Conservation (phyloP, 2,888 invertebrate genomes). For the Romanomermis culicivorax region DNA sequence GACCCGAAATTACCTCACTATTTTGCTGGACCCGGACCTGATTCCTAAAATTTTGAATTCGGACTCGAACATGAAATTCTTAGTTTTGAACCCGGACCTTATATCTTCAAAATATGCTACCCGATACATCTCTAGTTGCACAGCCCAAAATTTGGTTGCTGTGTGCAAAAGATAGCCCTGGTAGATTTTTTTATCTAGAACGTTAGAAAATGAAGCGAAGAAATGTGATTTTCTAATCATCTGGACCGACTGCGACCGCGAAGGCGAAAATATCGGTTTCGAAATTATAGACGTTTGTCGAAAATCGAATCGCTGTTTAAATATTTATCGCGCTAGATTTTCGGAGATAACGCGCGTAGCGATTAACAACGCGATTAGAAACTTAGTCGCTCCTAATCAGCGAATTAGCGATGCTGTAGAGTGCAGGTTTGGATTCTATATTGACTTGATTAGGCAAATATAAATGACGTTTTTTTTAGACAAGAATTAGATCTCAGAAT, state of each 20-base stretch:
- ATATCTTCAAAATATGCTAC: no score
- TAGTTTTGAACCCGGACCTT: no score
- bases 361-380: conserved; percentile 53
- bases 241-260: conserved; percentile 99
- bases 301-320: conserved; percentile 31
- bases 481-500: conserved; percentile 74
- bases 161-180: no score
- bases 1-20: no score
- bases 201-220: conserved; percentile 34
- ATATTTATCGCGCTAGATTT: conserved; percentile 55
- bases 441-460: background rate
- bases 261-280: conserved; percentile 95
- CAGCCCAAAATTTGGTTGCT: no score
- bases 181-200: no score
- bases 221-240: conserved; percentile 49
- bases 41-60: no score
- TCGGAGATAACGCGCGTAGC: conserved; percentile 82
- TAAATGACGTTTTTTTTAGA: conserved; percentile 27
- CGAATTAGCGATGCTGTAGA: conserved; percentile 69
- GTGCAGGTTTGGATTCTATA: conserved; percentile 15
- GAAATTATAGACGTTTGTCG: conserved; percentile 61
- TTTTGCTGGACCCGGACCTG: no score
- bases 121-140: no score
- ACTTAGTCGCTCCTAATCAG: conserved; percentile 55
- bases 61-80: no score